phyloP scores from a whole-genome alignment of 1,140 invertebrate genomes.

The Oryzaephilus surinamensis region DNA sequence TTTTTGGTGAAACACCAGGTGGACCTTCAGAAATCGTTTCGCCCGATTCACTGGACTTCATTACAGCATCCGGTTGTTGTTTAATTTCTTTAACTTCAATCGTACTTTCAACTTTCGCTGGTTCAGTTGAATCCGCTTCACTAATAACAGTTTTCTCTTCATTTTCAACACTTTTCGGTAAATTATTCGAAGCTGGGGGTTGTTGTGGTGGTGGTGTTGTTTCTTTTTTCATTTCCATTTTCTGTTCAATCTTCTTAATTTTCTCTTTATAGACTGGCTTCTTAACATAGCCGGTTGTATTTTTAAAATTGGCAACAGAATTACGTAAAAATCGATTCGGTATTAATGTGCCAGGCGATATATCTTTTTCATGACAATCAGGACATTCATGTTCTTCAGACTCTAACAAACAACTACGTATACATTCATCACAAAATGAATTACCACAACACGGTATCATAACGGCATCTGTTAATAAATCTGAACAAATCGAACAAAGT shows the following conservation, averaged over 20 bases:
- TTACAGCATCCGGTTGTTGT: slow-evolving; percentile 9
- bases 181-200: no score
- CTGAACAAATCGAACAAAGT: slow-evolving; percentile 82
- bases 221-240: slow-evolving; percentile 1
- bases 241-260: slow-evolving; percentile 3
- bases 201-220: slow-evolving; percentile 5
- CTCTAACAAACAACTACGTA: slow-evolving; percentile 75
- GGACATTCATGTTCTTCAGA: slow-evolving; percentile 93
- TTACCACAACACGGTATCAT: slow-evolving; percentile 96
- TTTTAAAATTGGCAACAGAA: slow-evolving; percentile 78
- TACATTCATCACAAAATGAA: slow-evolving; percentile 98
- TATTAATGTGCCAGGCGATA: slow-evolving; percentile 85
- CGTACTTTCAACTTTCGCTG: slow-evolving; percentile 16
- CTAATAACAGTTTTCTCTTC: slow-evolving; percentile 36
- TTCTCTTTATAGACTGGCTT: slow-evolving; percentile 25
- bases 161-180: slow-evolving; percentile 25
- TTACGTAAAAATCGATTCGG: slow-evolving; percentile 84
- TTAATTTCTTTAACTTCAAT: slow-evolving; percentile 7
- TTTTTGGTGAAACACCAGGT: slow-evolving; percentile 29
- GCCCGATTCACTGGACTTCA: slow-evolving; percentile 6
- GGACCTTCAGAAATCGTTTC: slow-evolving; percentile 22
- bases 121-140: slow-evolving; percentile 35
- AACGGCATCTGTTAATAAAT: slow-evolving; percentile 90
- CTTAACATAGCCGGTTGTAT: slow-evolving; percentile 75
- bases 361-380: slow-evolving; percentile 82